Conservation (phyloP, 2,797 vertebrate genomes). For the Agapornis canus region DNA sequence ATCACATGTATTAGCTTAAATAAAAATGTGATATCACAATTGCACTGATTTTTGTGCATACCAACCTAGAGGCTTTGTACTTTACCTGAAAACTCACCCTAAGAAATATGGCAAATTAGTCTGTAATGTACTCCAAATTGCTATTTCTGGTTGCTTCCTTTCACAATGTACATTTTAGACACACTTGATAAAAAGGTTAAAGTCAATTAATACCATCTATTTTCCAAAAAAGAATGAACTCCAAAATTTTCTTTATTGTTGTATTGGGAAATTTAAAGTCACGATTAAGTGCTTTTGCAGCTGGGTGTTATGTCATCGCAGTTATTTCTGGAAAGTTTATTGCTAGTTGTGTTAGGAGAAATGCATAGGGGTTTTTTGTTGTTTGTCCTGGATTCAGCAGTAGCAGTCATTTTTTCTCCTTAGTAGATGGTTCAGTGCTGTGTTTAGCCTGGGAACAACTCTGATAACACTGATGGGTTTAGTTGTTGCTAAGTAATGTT, state of each 20-base stretch:
- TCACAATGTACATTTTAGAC: neutral
- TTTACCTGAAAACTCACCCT: neutral
- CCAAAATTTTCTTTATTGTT: neutral
- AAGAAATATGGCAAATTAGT: neutral
- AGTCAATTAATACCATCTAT: neutral
- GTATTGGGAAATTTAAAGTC: neutral
- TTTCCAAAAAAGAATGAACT: neutral
- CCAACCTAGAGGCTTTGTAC: neutral
- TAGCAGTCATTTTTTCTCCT: neutral
- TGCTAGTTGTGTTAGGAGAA: neutral
- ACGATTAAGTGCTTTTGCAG: neutral
- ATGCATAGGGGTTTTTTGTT: neutral
- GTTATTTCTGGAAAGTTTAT: neutral
- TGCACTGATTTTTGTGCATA: neutral
- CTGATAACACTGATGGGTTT: neutral
- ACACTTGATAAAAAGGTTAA: neutral
- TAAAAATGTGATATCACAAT: neutral
- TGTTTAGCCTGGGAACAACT: neutral
- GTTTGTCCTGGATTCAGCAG: neutral
- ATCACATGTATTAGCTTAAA: neutral
- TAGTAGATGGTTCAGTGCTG: neutral
- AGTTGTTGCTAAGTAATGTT: neutral
- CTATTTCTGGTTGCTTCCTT: neutral
- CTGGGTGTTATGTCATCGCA: accelerated
- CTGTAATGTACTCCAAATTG: neutral